A percentile compares a stretch with the other conserved stretches of the same genome.
These are phyloP conservation scores for Catharus fuscescens DNA, from an alignment of 2,113 vertebrate species.

Conservation along the genomic window DNA sequence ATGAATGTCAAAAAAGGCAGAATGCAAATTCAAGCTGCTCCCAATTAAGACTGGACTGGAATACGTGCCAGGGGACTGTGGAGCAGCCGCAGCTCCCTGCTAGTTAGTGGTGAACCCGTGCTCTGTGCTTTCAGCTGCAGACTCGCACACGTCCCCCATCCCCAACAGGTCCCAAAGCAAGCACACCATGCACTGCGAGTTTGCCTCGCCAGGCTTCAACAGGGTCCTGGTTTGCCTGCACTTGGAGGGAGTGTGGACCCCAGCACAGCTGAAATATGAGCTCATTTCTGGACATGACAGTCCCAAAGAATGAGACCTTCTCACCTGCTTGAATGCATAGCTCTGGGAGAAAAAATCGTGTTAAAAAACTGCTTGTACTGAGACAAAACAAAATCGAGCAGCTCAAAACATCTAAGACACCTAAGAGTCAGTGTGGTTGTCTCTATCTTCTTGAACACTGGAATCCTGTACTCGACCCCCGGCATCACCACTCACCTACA, in stretches of 20 bases:
- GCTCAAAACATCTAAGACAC: not conserved
- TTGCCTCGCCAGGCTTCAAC: not conserved
- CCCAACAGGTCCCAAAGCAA: not conserved
- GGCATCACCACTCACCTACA: not conserved
- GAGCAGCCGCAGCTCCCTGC: not conserved
- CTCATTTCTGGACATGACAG: fast-evolving
- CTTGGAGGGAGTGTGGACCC: fast-evolving
- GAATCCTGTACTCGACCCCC: fast-evolving
- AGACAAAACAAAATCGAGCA: not conserved
- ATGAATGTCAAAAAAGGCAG: not conserved
- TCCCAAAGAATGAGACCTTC: fast-evolving
- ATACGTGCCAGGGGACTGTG: not conserved
- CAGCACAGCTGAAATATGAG: not conserved
- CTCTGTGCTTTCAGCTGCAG: not conserved
- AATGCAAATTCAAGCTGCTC: not conserved
- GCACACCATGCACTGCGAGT: fast-evolving
- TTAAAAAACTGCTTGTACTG: not conserved
- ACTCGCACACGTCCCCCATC: too few relatives aligned
- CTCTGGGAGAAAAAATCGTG: not conserved
- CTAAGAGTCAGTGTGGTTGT: fast-evolving
- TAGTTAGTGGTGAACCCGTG: fast-evolving
- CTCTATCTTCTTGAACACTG: not conserved
- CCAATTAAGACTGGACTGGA: not conserved
- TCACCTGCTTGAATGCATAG: fast-evolving
- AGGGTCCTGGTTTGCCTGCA: not conserved